phyloP scores from a whole-genome alignment of 2,797 vertebrate species.

The Borostomias antarcticus region DNA sequence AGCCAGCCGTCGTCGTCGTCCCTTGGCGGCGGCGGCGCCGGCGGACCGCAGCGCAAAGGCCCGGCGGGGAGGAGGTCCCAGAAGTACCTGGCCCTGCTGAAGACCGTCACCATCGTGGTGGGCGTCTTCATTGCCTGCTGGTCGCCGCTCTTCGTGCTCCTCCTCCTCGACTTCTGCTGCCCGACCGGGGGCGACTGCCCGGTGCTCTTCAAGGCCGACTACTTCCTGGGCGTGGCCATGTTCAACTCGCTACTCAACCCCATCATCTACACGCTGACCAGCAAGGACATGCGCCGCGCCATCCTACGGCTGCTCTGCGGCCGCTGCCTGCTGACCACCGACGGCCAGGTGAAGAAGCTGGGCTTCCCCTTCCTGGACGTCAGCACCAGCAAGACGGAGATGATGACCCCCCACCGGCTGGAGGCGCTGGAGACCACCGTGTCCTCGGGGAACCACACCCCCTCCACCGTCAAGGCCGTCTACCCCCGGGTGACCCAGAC shows the following conservation, averaged over 20 bases:
- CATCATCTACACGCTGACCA: conserved; percentile 92
- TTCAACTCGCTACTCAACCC: conserved; percentile 90
- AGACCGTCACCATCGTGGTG: conserved; percentile 88
- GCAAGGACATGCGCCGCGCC: conserved; percentile 84
- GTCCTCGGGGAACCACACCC: conserved; percentile 77
- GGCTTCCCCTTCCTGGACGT: conserved; percentile 80
- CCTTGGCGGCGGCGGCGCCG: conserved; percentile 59
- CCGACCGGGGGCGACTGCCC: conserved; percentile 65
- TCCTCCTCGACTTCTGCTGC: conserved; percentile 85
- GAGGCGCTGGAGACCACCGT: conserved; percentile 79
- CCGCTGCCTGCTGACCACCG: conserved; percentile 72
- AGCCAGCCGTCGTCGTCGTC: no score
- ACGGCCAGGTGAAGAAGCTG: conserved; percentile 76
- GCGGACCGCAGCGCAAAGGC: conserved; percentile 66
- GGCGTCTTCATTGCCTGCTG: conserved; percentile 88
- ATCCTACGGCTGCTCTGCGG: conserved; percentile 82
- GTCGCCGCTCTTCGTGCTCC: conserved; percentile 86
- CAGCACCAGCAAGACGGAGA: conserved; percentile 82
- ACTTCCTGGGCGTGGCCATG: conserved; percentile 89
- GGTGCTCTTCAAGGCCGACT: conserved; percentile 85
- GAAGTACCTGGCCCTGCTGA: conserved; percentile 86
- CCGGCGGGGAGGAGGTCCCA: conserved; percentile 74
- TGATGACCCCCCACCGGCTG: conserved; percentile 74
- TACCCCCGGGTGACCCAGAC: conserved; percentile 69
- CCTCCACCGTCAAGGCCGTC: conserved; percentile 72